phyloP scores from a whole-genome alignment of 2,113 vertebrate genomes.

The Chitala chitala region DNA sequence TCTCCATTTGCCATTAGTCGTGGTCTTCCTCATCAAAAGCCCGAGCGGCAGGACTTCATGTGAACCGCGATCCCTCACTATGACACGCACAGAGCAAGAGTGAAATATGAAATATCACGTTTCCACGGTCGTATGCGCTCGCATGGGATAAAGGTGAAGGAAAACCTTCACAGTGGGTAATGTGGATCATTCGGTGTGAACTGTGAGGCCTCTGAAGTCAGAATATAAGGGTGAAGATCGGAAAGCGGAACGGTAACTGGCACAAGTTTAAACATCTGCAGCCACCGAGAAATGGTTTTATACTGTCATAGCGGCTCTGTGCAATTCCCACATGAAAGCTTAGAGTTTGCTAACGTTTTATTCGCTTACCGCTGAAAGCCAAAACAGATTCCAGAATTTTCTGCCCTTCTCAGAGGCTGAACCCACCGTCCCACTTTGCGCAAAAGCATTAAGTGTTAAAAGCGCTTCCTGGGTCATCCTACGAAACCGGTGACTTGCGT shows the following conservation, averaged over 20 bases:
- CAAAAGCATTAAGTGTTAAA: no score
- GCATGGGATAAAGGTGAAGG: slow-evolving; percentile 92
- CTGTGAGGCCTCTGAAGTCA: slow-evolving; percentile 77
- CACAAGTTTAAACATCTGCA: slow-evolving; percentile 68
- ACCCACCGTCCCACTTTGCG: no score
- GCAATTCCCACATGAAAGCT: slow-evolving; percentile 33
- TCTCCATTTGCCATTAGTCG: slow-evolving; percentile 95
- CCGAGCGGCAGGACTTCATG: slow-evolving; percentile 82
- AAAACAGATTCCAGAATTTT: slow-evolving; percentile 6
- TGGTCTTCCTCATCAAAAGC: slow-evolving; percentile 95
- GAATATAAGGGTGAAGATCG: slow-evolving; percentile 69
- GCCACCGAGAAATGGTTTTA: slow-evolving; percentile 66
- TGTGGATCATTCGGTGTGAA: slow-evolving; percentile 99
- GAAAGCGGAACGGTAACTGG: slow-evolving; percentile 79
- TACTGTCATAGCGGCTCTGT: slow-evolving; percentile 62
- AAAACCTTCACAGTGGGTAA: slow-evolving; percentile 98
- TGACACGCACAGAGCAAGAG: slow-evolving; percentile 98
- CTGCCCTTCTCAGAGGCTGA: slow-evolving; percentile 40
- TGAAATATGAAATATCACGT: slow-evolving; percentile 99
- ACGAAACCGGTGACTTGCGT: no score
- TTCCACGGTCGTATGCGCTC: slow-evolving; percentile 93
- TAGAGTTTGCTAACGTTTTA: slow-evolving; percentile 15
- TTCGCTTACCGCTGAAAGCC: not conserved
- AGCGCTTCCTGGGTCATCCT: no score
- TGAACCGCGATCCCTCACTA: slow-evolving; percentile 91